Evolutionary conservation across 2,797 vertebrate genomes (phyloP).

Genomic region (Trematomus bernacchii): DNA sequence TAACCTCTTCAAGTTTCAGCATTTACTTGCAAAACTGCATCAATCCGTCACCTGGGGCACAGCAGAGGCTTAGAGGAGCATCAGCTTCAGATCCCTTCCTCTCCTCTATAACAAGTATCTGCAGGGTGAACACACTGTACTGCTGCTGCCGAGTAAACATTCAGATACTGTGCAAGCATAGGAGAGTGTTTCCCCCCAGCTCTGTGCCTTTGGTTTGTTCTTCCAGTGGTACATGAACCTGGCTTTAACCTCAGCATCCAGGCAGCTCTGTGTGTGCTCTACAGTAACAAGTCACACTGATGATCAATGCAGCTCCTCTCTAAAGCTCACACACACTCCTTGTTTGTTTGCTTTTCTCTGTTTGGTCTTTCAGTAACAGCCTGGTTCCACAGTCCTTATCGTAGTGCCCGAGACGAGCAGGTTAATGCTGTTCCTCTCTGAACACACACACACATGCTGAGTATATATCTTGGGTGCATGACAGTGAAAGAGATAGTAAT

Average conservation of each 20-base stretch:
- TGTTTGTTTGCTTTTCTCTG: slow-evolving; percentile 49
- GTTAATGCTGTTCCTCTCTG: slow-evolving; percentile 22
- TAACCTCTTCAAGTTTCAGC: too few species aligned
- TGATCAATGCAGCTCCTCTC: slow-evolving; percentile 47
- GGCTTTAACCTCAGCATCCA: not conserved
- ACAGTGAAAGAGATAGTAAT: too few species aligned
- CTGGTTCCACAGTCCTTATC: slow-evolving; percentile 49
- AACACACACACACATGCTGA: not conserved
- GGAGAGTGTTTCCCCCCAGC: not conserved
- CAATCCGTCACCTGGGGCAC: not conserved
- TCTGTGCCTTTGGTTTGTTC: slow-evolving; percentile 7
- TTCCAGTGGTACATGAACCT: not conserved
- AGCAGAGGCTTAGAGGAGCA: not conserved
- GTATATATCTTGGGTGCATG: not conserved
- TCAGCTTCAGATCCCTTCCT: not conserved
- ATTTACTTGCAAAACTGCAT: too few species aligned
- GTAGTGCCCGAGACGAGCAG: slow-evolving; percentile 27
- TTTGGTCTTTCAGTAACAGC: slow-evolving; percentile 57
- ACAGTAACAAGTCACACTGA: not conserved
- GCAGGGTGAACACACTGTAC: not conserved
- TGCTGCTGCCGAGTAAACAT: slow-evolving; percentile 6
- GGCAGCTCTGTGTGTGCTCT: not conserved
- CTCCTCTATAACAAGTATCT: not conserved
- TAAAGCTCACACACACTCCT: slow-evolving; percentile 33
- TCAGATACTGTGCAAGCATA: not conserved